Evolutionary conservation across 2,113 vertebrate genomes (phyloP), one percentile per base, ranked within the genome.

Genomic region (Astur gentilis): DNA sequence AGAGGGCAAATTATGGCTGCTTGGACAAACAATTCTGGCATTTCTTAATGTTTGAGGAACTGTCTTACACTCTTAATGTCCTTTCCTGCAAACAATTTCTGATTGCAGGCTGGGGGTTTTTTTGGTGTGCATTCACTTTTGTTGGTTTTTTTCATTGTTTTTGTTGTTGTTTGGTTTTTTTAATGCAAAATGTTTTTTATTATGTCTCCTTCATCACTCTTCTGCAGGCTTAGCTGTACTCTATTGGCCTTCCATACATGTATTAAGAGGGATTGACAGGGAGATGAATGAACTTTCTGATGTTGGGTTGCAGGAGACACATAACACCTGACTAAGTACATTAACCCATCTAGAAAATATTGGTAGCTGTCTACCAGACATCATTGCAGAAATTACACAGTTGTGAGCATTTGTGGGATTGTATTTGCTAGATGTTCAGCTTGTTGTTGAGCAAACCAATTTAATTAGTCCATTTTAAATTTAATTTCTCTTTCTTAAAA

Each of bases 61-160:
- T 38, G 5, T 55, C 9, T 61, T 85, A 16, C 5, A 32, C 22
- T 67, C 10, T 42, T 55, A 64, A 22, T 54, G 73, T 16, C 3
- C 14, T 36, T 78, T 72, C n/a, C 42, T 50, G 21, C 9, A 19
- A 10, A 5, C 5, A 14, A 26, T 71, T 75, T 66, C 40, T 16
- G 7, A 58, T 2, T 42, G 13, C 21, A 38, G 14, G 2, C 21
- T 42, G 17, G 4, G 3, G 8, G 1, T 8, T 10, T 27, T 27
- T 23, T n/a, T n/a, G 40, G 38, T 10, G 36, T 54, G 52, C 26
- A 27, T 54, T 54, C 6, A 3, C 11, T 55, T 31, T 55, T 31
- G 15, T 34, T 34, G 32, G 4, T 47, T 27, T 20, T 26, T 58
- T 22, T 16, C 4, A 5, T n/a, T 52, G 26, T 27, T 52, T 49